These are phyloP conservation scores for Pagetopsis macropterus DNA, from an alignment of 2,797 vertebrate species.

Conservation along the genomic window DNA sequence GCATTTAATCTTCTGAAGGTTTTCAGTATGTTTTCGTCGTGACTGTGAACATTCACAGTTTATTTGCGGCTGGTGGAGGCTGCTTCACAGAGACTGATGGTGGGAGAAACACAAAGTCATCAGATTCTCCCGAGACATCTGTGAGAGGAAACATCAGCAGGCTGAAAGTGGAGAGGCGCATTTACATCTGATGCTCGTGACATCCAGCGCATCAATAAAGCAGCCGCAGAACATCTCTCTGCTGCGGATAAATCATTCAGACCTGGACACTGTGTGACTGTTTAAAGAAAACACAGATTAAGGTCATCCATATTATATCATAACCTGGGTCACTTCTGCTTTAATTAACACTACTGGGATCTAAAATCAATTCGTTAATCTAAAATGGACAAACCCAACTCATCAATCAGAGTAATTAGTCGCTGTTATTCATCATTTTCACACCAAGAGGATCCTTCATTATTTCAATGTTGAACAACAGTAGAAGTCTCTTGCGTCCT, in stretches of 20 bases:
- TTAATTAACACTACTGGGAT: not conserved
- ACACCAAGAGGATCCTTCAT: not conserved
- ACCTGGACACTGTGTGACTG: not conserved
- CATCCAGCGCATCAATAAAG: conserved; percentile 52
- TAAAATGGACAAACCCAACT: not conserved
- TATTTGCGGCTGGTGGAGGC: not conserved
- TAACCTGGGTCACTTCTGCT: not conserved
- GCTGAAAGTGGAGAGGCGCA: not conserved
- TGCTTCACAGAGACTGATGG: not conserved
- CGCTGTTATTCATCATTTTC: not conserved
- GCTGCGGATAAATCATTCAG: conserved; percentile 43
- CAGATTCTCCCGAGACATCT: not conserved
- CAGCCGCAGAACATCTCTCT: conserved; percentile 5
- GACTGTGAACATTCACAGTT: not conserved
- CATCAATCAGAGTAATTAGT: not conserved
- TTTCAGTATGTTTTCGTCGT: not conserved
- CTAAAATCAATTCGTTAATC: not conserved
- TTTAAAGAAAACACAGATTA: conserved; percentile 3
- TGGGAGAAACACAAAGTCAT: not conserved
- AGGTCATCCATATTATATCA: not conserved
- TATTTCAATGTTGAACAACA: not conserved
- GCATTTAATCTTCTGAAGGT: not conserved
- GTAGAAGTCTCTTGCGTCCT: too few relatives aligned
- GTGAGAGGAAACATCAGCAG: not conserved
- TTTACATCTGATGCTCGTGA: conserved; percentile 10